phyloP scores from a whole-genome alignment of 2,797 vertebrate species.

The Muraenolepis orangiensis region DNA sequence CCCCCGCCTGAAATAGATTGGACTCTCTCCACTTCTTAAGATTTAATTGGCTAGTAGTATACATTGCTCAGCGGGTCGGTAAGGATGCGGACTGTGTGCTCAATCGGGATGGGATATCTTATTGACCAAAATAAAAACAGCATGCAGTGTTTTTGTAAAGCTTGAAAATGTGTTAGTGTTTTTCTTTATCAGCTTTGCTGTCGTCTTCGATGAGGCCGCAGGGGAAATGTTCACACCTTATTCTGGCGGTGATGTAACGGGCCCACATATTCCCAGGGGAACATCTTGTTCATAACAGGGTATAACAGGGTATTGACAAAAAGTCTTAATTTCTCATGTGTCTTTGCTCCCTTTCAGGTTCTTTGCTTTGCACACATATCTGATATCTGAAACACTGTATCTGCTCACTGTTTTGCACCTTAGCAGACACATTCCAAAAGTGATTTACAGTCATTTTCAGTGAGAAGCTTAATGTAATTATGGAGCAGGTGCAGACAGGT shows the following conservation, averaged over 20 bases:
- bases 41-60: slow-evolving; percentile 25
- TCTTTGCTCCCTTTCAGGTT: not conserved
- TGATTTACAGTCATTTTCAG: not conserved
- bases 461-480: not conserved
- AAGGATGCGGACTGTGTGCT: not conserved
- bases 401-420: not conserved
- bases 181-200: not conserved
- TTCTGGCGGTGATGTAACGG: not conserved
- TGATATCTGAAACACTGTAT: too few species aligned
- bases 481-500: not conserved
- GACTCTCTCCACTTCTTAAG: slow-evolving; percentile 29
- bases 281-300: not conserved
- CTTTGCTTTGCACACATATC: not conserved
- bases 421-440: not conserved
- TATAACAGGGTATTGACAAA: not conserved
- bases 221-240: not conserved
- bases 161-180: not conserved
- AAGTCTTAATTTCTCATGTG: too few species aligned
- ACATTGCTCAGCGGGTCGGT: slow-evolving; percentile 2
- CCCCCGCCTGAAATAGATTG: slow-evolving; percentile 25
- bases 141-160: slow-evolving; percentile 2
- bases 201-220: not conserved
- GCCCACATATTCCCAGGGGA: not conserved
- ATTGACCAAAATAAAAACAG: not conserved
- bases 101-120: slow-evolving; percentile 8